Evolutionary conservation across 2,797 vertebrate genomes (phyloP).

Genomic region (Graptemys geographica): DNA sequence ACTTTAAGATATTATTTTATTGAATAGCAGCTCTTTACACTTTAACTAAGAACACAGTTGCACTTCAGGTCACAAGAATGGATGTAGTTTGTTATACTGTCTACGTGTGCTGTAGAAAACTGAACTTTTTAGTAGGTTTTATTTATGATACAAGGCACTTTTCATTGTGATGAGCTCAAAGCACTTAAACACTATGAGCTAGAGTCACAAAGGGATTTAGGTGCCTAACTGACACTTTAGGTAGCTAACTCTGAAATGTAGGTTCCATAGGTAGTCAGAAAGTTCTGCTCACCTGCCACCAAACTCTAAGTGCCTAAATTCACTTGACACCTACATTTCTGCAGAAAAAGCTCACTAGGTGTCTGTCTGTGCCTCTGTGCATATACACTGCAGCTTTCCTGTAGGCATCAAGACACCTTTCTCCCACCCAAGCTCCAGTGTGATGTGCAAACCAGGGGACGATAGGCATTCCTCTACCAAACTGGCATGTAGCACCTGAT

Average conservation of each 20-base stretch:
- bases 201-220: background rate
- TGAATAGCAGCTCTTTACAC: background rate
- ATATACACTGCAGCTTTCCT: background rate
- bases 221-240: background rate
- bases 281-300: background rate
- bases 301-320: background rate
- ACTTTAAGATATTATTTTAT: background rate
- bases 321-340: background rate
- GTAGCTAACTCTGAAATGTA: background rate
- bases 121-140: background rate
- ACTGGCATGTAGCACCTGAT: background rate
- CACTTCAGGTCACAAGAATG: background rate
- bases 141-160: background rate
- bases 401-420: background rate
- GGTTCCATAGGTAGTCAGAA: background rate
- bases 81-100: background rate
- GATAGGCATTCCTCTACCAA: background rate
- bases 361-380: background rate
- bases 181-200: background rate
- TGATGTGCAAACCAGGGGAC: background rate
- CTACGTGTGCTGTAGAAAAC: background rate
- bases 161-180: background rate
- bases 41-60: background rate
- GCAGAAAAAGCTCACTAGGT: background rate
- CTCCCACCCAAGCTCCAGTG: background rate